Conservation (phyloP, 1,140 invertebrate genomes). For the Drosophila albomicans region DNA sequence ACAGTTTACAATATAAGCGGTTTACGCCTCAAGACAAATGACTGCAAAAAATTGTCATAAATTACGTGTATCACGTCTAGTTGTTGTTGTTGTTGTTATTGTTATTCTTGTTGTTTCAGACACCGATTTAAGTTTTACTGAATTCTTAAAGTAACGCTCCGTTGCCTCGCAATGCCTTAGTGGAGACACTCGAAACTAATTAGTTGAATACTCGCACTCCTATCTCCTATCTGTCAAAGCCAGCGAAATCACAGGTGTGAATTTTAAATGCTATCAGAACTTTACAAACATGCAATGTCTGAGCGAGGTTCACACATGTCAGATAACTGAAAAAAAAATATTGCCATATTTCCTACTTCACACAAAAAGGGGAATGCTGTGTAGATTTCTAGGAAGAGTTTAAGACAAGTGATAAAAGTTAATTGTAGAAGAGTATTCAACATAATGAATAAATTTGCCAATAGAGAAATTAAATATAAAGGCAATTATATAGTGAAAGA, state of each 20-base stretch:
- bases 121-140: constrained; percentile 27
- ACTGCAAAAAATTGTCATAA: constrained; percentile 67
- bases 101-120: neutral
- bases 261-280: constrained; percentile 13
- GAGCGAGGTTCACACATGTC: neutral
- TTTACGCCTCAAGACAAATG: constrained; percentile 61
- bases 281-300: constrained; percentile 5
- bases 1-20: constrained; percentile 25
- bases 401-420: neutral
- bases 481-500: too few relatives aligned
- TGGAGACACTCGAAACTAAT: constrained; percentile 24
- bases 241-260: constrained; percentile 29
- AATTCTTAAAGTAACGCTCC: constrained; percentile 36
- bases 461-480: neutral
- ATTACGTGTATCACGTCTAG: constrained; percentile 55
- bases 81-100: neutral
- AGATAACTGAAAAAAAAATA: neutral
- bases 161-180: constrained; percentile 34
- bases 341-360: neutral
- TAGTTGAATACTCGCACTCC: constrained; percentile 22
- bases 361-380: neutral
- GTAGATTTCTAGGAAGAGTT: neutral
- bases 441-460: too few relatives aligned
- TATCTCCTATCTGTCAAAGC: constrained; percentile 9
- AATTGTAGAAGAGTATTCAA: too few relatives aligned